These are phyloP conservation scores for Mastigias papua DNA, from an alignment of 30 jellyfish, hydroid and myxozoan species.

Conservation along the genomic window DNA sequence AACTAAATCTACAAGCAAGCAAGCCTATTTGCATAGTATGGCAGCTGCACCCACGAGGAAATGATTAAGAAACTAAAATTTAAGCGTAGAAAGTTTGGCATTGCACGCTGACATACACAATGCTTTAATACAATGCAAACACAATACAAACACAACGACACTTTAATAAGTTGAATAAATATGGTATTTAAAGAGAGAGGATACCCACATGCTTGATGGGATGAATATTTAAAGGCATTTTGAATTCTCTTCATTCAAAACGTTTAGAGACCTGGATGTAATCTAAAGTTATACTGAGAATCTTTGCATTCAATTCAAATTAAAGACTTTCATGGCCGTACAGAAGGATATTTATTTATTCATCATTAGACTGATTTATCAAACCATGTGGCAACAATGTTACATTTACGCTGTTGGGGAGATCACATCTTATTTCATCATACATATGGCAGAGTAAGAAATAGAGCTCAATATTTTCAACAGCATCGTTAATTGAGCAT, in stretches of 20 bases:
- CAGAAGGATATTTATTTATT: not conserved
- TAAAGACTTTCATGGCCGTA: not conserved
- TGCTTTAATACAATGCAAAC: not conserved
- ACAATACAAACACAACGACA: not conserved
- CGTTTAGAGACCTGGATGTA: not conserved
- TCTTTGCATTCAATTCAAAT: conserved; percentile 2
- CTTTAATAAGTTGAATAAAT: not conserved
- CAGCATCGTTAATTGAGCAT: not conserved
- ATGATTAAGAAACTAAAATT: not conserved
- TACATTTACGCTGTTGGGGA: not conserved
- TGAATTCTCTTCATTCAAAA: not conserved
- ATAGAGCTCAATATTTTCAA: not conserved
- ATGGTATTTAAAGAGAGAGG: not conserved
- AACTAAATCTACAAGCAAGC: not conserved
- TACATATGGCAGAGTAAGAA: not conserved
- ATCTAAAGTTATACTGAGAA: not conserved
- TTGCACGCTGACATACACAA: not conserved
- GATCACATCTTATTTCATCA: conserved; percentile 4
- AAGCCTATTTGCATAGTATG: not conserved
- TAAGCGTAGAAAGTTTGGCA: not conserved
- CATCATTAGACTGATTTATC: not conserved
- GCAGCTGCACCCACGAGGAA: not conserved
- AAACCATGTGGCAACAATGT: not conserved
- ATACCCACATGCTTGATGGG: not conserved
- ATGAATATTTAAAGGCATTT: not conserved